These are phyloP conservation scores for Drosophila watanabei DNA, from an alignment of 1,140 invertebrate genomes.

Conservation along the genomic window DNA sequence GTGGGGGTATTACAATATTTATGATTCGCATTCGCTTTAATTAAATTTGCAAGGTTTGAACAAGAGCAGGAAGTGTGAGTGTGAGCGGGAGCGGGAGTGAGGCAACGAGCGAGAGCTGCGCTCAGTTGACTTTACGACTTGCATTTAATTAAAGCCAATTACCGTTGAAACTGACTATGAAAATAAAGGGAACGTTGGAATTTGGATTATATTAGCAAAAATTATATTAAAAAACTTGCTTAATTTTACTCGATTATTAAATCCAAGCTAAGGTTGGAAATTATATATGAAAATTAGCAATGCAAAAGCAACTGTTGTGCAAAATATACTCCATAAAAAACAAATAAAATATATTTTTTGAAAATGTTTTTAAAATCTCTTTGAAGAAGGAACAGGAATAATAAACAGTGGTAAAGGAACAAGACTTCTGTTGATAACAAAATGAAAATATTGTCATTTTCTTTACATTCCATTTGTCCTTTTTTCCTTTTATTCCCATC, in stretches of 20 bases:
- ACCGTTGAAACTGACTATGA: slow-evolving; percentile 34
- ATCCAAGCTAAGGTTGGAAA: not conserved
- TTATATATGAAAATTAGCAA: not conserved
- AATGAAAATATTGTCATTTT: too few species aligned
- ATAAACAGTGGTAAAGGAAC: too few species aligned
- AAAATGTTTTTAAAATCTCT: not conserved
- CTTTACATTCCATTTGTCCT: too few species aligned
- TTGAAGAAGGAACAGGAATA: too few species aligned
- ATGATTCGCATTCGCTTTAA: slow-evolving; percentile 77
- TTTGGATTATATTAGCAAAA: slow-evolving; percentile 11
- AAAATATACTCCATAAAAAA: not conserved
- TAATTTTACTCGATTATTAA: not conserved
- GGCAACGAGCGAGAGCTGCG: slow-evolving; percentile 13
- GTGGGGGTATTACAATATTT: slow-evolving; percentile 66
- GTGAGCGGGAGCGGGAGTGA: not conserved
- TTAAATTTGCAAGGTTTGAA: slow-evolving; percentile 60
- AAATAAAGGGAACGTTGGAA: not conserved
- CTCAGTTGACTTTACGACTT: slow-evolving; percentile 77
- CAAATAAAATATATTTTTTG: too few species aligned
- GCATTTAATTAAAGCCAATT: slow-evolving; percentile 80
- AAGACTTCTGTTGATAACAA: too few species aligned
- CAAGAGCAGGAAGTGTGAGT: slow-evolving; percentile 1
- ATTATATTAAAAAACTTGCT: not conserved
- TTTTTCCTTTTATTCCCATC: too few species aligned
- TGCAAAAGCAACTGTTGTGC: not conserved